Conservation (phyloP, 2,888 invertebrate species). For the Melanotus villosus region DNA sequence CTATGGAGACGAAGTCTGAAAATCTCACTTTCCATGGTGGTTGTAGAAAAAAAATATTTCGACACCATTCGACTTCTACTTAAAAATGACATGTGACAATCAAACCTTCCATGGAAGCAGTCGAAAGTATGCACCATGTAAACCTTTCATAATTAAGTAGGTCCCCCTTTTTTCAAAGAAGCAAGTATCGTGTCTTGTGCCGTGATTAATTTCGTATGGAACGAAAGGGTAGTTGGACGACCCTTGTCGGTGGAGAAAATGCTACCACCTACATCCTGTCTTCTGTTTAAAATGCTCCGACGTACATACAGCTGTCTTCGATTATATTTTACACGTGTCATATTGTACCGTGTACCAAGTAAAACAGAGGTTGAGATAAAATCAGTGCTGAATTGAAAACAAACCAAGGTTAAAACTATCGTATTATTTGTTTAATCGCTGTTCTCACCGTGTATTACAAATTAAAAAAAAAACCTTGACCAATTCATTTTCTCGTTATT, state of each 20-base stretch:
- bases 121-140: slow-evolving; percentile 7
- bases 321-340: slow-evolving; percentile 49
- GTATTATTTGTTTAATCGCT: too few species aligned
- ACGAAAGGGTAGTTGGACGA: slow-evolving; percentile 28
- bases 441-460: too few species aligned
- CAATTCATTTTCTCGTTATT: too few species aligned
- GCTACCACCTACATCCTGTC: slow-evolving; percentile 51
- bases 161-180: neutral
- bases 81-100: slow-evolving; percentile 19
- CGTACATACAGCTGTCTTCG: slow-evolving; percentile 48
- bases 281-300: slow-evolving; percentile 41
- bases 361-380: slow-evolving; percentile 15
- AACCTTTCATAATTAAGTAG: slow-evolving; percentile 4
- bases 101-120: neutral
- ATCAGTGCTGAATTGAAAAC: slow-evolving; percentile 1
- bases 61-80: neutral
- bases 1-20: too few species aligned
- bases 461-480: too few species aligned
- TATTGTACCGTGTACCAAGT: slow-evolving; percentile 18
- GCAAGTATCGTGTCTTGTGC: slow-evolving; percentile 11
- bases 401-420: neutral
- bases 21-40: too few species aligned
- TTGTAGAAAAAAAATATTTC: too few species aligned
- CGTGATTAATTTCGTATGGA: slow-evolving; percentile 22
- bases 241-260: slow-evolving; percentile 29